Evolutionary conservation across 2,113 vertebrate genomes (phyloP), one percentile per base, ranked within the genome.

Genomic region (Odontesthes bonariensis): DNA sequence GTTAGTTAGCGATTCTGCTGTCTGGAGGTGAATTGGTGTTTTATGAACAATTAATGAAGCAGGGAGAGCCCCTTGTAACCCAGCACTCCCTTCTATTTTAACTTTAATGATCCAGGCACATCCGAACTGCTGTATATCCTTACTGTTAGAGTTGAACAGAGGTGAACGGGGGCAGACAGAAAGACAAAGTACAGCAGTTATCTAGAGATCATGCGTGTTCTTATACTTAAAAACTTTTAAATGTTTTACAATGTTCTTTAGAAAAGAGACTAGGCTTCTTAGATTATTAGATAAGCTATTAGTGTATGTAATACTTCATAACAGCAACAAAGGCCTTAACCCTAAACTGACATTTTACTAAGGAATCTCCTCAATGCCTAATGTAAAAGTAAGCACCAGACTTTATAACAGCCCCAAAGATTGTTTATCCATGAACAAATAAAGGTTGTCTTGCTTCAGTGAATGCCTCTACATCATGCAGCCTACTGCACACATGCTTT

Each of bases 61-160:
- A 74, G 81, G 81, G 72, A 83, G 77, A 87, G 47, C 77, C 81
- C 82, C 32, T 59, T 69, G 87, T 79, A 91, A 92, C 72, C 68
- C 20, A 46, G 75, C 23, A 74, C 75, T 58, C 60, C 61, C 62
- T 57, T 60, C 72, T 65, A 61, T 77, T 84, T 70, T 66, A 87
- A 77, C 75, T 86, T 88, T 82, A 88, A 92, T 88, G 82, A 87
- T 65, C 44, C 35, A 20, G 56, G 32, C 78, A 66, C 69, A 79
- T 79, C 83, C 62, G 16, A 79, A 82, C 57, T 52, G 67, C 68
- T 49, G 57, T 47, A 47, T 66, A 78, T 75, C 61, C 64, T 75
- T 47, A 73, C 60, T 70, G 66, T 31, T 16, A 1, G 31, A 31
- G 32, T 20, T 42, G 55, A 49, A 49, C 4, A 49, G 17, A 46